Percentiles rank a stretch among this genome's conserved stretches.
These are phyloP conservation scores for rat (Rattus norvegicus) DNA, from an alignment of 2,113 vertebrate species.

Conservation along the genomic window GRCr8 NC_086021.1:143656501-143657000, in stretches of 20 bases:
- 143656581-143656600: not conserved
- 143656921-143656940: not conserved
- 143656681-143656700: not conserved
- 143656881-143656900: not conserved
- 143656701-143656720: not conserved
- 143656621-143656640: not conserved
- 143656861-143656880: not conserved
- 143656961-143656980: not conserved
- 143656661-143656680: not conserved
- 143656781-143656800: not conserved
- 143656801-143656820: not conserved
- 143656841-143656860: not conserved
- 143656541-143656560: not conserved
- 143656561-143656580: not conserved
- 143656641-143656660: slow-evolving; percentile 9
- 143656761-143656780: not conserved
- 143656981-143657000: too few relatives aligned
- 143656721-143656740: not conserved
- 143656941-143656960: not conserved
- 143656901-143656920: not conserved
- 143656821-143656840: not conserved
- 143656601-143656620: not conserved
- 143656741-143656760: not conserved
- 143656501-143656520: not conserved
- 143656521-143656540: not conserved